These are phyloP conservation scores for Oikopleura albicans DNA, from an alignment of 23 tunicate genomes.

Conservation along the genomic window DNA sequence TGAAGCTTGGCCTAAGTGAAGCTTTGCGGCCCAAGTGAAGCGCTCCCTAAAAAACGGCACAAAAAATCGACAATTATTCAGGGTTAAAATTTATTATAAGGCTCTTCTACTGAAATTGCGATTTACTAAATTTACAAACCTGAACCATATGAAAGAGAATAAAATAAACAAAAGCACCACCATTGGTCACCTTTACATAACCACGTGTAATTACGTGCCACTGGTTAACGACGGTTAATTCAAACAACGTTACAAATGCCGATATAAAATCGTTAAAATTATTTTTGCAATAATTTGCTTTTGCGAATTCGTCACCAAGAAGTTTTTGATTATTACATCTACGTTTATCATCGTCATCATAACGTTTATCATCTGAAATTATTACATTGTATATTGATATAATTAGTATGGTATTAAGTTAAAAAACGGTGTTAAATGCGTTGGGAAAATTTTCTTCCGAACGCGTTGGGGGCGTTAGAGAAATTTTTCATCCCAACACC, in stretches of 20 bases:
- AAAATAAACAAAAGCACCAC: slow-evolving; percentile 67
- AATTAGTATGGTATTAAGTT: too few species aligned
- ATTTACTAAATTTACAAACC: slow-evolving; percentile 62
- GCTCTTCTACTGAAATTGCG: slow-evolving; percentile 42
- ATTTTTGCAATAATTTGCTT: slow-evolving; percentile 68
- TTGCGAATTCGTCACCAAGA: slow-evolving; percentile 39
- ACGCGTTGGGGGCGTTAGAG: too few species aligned
- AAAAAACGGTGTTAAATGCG: too few species aligned
- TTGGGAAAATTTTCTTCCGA: too few species aligned
- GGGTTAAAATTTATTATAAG: neutral
- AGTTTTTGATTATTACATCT: slow-evolving; percentile 33
- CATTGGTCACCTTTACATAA: slow-evolving; percentile 34
- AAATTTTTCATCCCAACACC: too few species aligned
- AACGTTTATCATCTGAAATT: slow-evolving; percentile 17
- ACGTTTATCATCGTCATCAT: slow-evolving; percentile 19
- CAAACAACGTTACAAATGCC: slow-evolving; percentile 57
- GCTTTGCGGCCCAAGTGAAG: too few species aligned
- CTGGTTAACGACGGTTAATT: slow-evolving; percentile 82
- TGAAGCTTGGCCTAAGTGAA: too few species aligned
- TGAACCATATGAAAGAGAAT: slow-evolving; percentile 54
- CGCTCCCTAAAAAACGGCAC: neutral
- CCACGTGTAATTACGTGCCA: slow-evolving; percentile 93
- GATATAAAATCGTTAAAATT: slow-evolving; percentile 70
- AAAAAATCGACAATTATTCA: neutral
- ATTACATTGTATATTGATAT: too few species aligned